phyloP scores from a whole-genome alignment of 2,888 invertebrate genomes.

The Chrysomela aeneicollis region DNA sequence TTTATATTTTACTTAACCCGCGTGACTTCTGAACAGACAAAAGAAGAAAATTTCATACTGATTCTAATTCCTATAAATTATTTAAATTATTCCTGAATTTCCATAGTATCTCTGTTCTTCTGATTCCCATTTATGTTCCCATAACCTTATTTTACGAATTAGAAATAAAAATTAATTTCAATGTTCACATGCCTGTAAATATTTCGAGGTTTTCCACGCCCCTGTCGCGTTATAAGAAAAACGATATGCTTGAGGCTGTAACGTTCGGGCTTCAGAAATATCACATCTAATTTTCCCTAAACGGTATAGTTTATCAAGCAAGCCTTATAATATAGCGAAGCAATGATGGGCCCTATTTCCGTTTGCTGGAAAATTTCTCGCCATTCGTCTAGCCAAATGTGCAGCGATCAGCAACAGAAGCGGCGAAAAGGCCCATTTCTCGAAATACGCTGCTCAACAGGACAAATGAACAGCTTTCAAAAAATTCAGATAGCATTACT shows the following conservation, averaged over 20 bases:
- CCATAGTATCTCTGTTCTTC: too few species aligned
- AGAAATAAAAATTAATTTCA: too few species aligned
- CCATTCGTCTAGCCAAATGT: neutral
- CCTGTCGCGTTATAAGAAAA: neutral
- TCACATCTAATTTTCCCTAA: slow-evolving; percentile 34
- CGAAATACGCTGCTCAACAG: neutral
- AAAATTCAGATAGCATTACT: too few species aligned
- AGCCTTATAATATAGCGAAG: slow-evolving; percentile 11
- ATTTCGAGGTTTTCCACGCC: too few species aligned
- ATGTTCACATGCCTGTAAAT: too few species aligned
- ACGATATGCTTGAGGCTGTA: slow-evolving; percentile 3
- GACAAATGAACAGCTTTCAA: neutral
- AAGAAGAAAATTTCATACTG: too few species aligned
- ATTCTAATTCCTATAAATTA: too few species aligned
- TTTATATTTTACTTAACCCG: too few species aligned
- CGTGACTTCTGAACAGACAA: too few species aligned
- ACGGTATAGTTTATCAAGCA: slow-evolving; percentile 33
- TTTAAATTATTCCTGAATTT: too few species aligned
- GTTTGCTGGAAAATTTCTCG: neutral
- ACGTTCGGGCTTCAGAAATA: slow-evolving; percentile 21
- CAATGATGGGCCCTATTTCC: slow-evolving; percentile 18
- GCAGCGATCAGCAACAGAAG: neutral
- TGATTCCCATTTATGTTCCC: too few species aligned
- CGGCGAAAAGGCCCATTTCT: neutral
- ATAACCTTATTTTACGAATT: too few species aligned